phyloP scores from a whole-genome alignment of 1,140 invertebrate genomes.

The Spodoptera litura region DNA sequence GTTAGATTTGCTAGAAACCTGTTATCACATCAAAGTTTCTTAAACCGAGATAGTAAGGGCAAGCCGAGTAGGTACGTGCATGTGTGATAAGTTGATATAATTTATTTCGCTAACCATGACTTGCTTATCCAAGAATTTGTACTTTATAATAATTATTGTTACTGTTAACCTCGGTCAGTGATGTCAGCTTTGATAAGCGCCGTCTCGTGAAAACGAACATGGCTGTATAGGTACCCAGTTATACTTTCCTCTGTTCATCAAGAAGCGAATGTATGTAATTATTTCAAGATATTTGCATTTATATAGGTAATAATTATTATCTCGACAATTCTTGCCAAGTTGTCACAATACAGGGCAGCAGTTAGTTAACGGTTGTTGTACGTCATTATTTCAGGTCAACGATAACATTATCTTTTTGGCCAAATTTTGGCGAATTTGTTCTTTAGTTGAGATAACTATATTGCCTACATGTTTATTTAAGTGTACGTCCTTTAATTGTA shows the following conservation, averaged over 20 bases:
- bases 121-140: slow-evolving; percentile 44
- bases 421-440: neutral
- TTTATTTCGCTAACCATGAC: slow-evolving; percentile 33
- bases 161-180: slow-evolving; percentile 25
- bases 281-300: slow-evolving; percentile 36
- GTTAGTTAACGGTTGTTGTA: slow-evolving; percentile 4
- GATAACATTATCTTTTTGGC: slow-evolving; percentile 3
- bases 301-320: slow-evolving; percentile 2
- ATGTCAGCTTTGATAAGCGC: slow-evolving; percentile 39
- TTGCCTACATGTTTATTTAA: neutral
- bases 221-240: neutral
- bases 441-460: neutral
- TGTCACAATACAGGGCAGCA: neutral
- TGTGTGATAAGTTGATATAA: slow-evolving; percentile 18
- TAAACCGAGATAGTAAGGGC: slow-evolving; percentile 14
- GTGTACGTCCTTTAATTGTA: slow-evolving; percentile 9
- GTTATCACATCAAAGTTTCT: slow-evolving; percentile 14
- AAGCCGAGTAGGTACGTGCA: slow-evolving; percentile 3
- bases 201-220: slow-evolving; percentile 19
- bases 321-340: neutral
- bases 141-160: slow-evolving; percentile 37
- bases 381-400: neutral
- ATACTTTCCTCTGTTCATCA: slow-evolving; percentile 11
- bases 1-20: neutral
- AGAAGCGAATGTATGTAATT: slow-evolving; percentile 22